Percentiles rank a stretch among this genome's conserved stretches.
Evolutionary conservation across 1,140 invertebrate genomes (phyloP).

Genomic region (Penaeus vannamei): DNA sequence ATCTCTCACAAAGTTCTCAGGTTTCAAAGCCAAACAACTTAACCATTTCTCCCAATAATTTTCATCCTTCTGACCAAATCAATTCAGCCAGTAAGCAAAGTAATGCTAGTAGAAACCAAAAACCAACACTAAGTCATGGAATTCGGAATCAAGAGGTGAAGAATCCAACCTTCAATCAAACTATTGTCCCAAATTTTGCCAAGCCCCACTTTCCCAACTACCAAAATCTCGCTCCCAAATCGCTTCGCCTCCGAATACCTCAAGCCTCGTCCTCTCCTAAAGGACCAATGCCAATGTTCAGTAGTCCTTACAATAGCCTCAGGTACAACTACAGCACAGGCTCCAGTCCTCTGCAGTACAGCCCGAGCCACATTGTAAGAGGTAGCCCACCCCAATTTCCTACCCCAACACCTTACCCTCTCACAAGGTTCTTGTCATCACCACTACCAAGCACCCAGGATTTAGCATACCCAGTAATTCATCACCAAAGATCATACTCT

Average conservation of each 20-base stretch:
- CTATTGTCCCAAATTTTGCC: constrained; percentile 69
- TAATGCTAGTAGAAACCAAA: constrained; percentile 45
- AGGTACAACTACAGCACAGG: constrained; percentile 27
- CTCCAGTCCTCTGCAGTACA: constrained; percentile 39
- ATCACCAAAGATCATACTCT: constrained; percentile 62
- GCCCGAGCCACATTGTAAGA: constrained; percentile 19
- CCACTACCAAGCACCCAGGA: constrained; percentile 39
- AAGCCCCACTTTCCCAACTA: constrained; percentile 67
- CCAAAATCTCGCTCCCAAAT: constrained; percentile 48
- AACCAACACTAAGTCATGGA: constrained; percentile 38
- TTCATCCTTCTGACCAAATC: constrained; percentile 18
- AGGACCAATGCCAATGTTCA: constrained; percentile 33
- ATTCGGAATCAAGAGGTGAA: constrained; percentile 60
- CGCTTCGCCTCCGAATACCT: constrained; percentile 45
- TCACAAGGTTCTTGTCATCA: constrained; percentile 47
- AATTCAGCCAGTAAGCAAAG: constrained; percentile 45
- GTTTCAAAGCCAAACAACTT: constrained; percentile 53
- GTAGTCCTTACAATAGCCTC: constrained; percentile 52
- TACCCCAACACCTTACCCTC: constrained; percentile 51
- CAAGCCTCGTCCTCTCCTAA: constrained; percentile 57
- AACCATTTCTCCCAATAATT: constrained; percentile 34
- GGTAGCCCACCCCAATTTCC: constrained; percentile 41
- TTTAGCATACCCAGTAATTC: constrained; percentile 45
- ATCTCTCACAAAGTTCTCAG: constrained; percentile 36
- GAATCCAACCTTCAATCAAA: constrained; percentile 68